A percentile compares a stretch with the other conserved stretches of the same genome.
Evolutionary conservation across 2,888 invertebrate species (phyloP).

Genomic region (Folsomia candida): DNA sequence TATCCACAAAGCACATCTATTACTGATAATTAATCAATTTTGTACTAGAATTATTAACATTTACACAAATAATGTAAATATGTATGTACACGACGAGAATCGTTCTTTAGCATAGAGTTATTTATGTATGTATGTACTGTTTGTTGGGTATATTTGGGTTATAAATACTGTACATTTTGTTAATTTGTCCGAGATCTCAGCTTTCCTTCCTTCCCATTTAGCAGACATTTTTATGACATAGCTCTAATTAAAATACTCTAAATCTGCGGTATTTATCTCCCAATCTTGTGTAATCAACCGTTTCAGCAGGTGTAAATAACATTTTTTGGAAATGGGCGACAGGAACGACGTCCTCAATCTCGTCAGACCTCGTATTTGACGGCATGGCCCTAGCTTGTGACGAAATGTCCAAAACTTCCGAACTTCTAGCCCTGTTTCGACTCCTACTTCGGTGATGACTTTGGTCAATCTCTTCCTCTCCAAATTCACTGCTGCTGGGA

Average conservation of each 20-base stretch:
- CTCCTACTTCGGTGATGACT: slow-evolving; percentile 9
- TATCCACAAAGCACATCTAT: too few species aligned
- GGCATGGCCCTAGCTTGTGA: too few species aligned
- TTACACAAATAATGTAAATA: too few species aligned
- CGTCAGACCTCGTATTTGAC: too few species aligned
- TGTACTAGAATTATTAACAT: too few species aligned
- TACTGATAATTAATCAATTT: too few species aligned
- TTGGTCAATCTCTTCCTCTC: slow-evolving; percentile 6
- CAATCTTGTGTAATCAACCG: slow-evolving; percentile 3
- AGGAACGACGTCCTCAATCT: neutral
- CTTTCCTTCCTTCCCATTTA: too few species aligned
- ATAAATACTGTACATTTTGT: neutral
- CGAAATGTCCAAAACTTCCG: too few species aligned
- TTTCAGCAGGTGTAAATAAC: neutral
- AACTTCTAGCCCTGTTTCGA: slow-evolving; percentile 4
- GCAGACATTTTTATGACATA: neutral
- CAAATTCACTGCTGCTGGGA: neutral
- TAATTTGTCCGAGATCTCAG: neutral
- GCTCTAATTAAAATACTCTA: slow-evolving; percentile 13
- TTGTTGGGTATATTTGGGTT: neutral
- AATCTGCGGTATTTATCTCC: slow-evolving; percentile 16
- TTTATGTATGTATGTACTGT: too few species aligned
- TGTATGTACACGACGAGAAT: too few species aligned
- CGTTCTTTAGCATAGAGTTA: too few species aligned
- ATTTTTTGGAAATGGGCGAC: neutral